These are phyloP conservation scores for Cyclophora punctaria DNA, from an alignment of 2,888 invertebrate genomes.

Conservation along the genomic window DNA sequence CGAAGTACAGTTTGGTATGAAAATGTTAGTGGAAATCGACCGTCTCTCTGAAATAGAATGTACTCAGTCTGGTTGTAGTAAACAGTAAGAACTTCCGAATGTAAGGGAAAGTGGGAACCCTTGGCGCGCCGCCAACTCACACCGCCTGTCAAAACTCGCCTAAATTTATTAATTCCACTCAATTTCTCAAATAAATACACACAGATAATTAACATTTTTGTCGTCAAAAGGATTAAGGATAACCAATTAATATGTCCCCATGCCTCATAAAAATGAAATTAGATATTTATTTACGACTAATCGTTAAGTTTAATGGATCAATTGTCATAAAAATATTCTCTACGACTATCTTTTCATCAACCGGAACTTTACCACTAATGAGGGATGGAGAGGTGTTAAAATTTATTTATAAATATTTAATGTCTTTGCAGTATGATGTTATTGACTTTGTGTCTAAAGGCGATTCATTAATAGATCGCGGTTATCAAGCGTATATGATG, in stretches of 20 bases:
- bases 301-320: slow-evolving; percentile 18
- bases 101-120: slow-evolving; percentile 48
- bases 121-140: slow-evolving; percentile 52
- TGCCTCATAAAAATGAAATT: slow-evolving; percentile 23
- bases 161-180: slow-evolving; percentile 59
- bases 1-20: too few species aligned
- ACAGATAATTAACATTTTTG: slow-evolving; percentile 60
- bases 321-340: slow-evolving; percentile 18
- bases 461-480: too few species aligned
- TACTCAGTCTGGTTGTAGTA: slow-evolving; percentile 42
- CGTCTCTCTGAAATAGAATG: slow-evolving; percentile 66
- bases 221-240: slow-evolving; percentile 55
- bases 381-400: too few species aligned
- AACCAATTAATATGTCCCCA: slow-evolving; percentile 36
- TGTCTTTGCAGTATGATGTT: too few species aligned
- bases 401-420: too few species aligned
- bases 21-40: slow-evolving; percentile 46
- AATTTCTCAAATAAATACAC: slow-evolving; percentile 60
- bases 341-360: slow-evolving; percentile 12
- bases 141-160: slow-evolving; percentile 41
- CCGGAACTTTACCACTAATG: slow-evolving; percentile 8
- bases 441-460: too few species aligned
- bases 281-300: slow-evolving; percentile 18
- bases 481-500: too few species aligned
- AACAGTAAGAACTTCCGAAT: slow-evolving; percentile 41